Base-by-base conservation (phyloP, 2,888 invertebrate genomes). In the Drosophila limbata region DNA sequence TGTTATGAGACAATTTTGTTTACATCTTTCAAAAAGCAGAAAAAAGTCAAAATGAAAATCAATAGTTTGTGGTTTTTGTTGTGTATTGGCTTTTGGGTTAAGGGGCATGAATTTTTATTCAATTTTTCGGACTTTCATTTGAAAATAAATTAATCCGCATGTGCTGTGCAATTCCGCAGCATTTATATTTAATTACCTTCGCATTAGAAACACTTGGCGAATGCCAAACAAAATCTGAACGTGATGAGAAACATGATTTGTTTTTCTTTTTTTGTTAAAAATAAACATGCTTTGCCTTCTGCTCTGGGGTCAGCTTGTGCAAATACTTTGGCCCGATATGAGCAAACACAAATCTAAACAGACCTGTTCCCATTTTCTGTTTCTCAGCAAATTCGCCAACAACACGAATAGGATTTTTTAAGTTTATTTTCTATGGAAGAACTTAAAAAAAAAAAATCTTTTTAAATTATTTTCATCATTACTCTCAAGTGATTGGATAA, bases 111-210 rank as follows among this genome's bases (percentile, higher is more conserved):
- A n/a, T n/a, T n/a, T n/a, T n/a, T n/a, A n/a, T 65, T 65, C 61
- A 63, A 48, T 64, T 40, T 55, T 51, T 55, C n/a, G 4, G 33
- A 51, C 35, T 51, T 52, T 44, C 35, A 45, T 44, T 40, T 53
- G 17, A 71, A 59, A 62, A 67, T 59, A 67, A 59, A 75, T 73
- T 57, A 70, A 62, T 60, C 21, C 50, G 37, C 51, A 57, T 31
- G 42, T 40, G 61, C 64, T 45, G 61, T 66, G 77, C 74, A 69
- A 57, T 78, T 51, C 33, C 50, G 52, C 55, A 70, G 60, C 39
- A 61, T 62, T 73, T 85, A 72, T 73, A 78, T 77, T 82, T 82
- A 78, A 79, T 82, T 82, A 71, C 82, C 68, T 61, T 70, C 66
- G 56, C 61, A 61, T 72, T 60, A 57, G 69, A 68, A 69, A 68